Percentiles rank a stretch among this genome's conserved stretches.
Evolutionary conservation across 2,113 vertebrate species (phyloP).

Genomic region (Clupea harengus): DNA sequence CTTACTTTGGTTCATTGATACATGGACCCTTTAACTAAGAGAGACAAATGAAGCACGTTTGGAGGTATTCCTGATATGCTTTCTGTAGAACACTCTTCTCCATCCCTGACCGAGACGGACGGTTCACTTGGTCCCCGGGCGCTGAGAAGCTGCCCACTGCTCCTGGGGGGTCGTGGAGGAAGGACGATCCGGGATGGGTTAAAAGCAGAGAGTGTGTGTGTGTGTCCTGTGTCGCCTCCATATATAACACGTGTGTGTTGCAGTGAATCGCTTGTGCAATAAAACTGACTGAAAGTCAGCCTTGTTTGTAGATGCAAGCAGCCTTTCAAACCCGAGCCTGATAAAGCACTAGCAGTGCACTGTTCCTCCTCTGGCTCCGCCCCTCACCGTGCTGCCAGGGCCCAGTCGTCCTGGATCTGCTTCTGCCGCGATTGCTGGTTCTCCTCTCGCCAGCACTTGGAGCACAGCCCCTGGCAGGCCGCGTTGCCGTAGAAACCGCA

Average conservation of each 20-base stretch:
- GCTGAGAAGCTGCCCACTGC: too few species aligned
- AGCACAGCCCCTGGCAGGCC: constrained; percentile 92
- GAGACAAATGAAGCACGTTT: background rate
- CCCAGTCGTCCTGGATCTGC: constrained; percentile 95
- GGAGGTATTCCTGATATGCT: background rate
- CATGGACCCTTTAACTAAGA: background rate
- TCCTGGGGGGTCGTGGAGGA: too few species aligned
- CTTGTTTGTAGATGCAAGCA: background rate
- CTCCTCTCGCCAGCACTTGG: constrained; percentile 94
- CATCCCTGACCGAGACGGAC: too few species aligned
- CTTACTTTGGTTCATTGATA: background rate
- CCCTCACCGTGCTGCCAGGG: constrained; percentile 86
- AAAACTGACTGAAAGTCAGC: too few species aligned
- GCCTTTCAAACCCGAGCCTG: background rate
- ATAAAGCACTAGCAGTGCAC: background rate
- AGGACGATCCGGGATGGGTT: too few species aligned
- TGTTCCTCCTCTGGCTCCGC: constrained; percentile 41
- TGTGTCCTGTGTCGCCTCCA: too few species aligned
- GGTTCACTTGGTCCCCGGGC: too few species aligned
- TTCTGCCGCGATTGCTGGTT: constrained; percentile 85
- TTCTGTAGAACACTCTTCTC: too few species aligned
- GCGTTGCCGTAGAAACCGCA: constrained; percentile 95
- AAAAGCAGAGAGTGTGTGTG: too few species aligned
- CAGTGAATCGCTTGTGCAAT: too few species aligned
- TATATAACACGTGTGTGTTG: too few species aligned